Base-by-base conservation (phyloP, 2,888 invertebrate species). In the Rhamnusium bicolor region DNA sequence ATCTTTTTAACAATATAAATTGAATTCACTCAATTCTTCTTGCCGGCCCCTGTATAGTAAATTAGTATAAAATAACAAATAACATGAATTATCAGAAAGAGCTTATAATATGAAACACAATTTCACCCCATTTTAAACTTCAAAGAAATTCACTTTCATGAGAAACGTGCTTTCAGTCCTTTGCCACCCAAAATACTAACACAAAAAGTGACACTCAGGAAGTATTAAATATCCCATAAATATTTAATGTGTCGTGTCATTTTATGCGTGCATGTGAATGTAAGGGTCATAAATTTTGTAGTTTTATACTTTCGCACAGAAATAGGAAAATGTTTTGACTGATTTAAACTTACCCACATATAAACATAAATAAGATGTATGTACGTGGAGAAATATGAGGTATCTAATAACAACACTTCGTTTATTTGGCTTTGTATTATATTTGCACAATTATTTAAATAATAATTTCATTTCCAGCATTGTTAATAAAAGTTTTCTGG, bases 221-320 rank as follows among this genome's bases (percentile, higher is more conserved):
- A 71, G 71, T 71, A 74, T 74, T 69, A 71, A 69, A 71, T 74
- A 32, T 68, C 65, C 10, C 51, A 40, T 69, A 29, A 65, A 69
- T 65, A 69, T 69, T 72, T 63, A 53, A 63, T 49, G 21, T 63
- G 66, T 68, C 67, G 54, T 63, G 58, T 71, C 70, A 47, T 32
- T 70, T 71, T 58, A 63, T 53, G 54, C 49, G 65, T 74, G 63
- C 68, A 61, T 69, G 47, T 54, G 18, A 27, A 19, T 32, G n/a
- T 54, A 16, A 40, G 40, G 14, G 19, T 32, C 32, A 40, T 66
- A 66, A 66, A 66, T 40, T 63, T 27, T 32, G 5, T 27, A 53
- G 24, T 19, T 66, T 54, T 18, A 2, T 54, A 16, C 14, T 21
- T 29, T n/a, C n/a, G n/a, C n/a, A 54, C 14, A 54, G 54, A 40